phyloP scores from a whole-genome alignment of 2,113 vertebrate genomes.

The Tupaia tana region DNA sequence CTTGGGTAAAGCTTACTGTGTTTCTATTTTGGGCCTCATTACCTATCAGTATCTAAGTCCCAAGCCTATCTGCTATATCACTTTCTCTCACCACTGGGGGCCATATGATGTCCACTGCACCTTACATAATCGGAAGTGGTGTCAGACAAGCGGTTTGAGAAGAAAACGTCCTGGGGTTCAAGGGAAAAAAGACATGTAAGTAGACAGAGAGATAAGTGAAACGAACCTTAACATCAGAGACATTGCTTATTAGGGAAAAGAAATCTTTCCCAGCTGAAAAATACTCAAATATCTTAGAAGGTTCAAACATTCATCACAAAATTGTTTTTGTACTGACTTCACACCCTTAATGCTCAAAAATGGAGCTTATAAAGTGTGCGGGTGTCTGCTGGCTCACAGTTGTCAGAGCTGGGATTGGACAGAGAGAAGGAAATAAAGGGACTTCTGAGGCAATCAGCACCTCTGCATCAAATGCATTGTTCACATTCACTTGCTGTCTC shows the following conservation, averaged over 20 bases:
- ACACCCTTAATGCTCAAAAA: not conserved
- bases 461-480: not conserved
- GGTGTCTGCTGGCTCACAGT: not conserved
- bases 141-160: not conserved
- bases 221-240: not conserved
- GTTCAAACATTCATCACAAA: not conserved
- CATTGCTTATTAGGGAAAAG: not conserved
- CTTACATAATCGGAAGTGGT: not conserved
- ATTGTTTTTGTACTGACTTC: not conserved
- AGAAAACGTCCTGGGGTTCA: not conserved
- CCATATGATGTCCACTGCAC: not conserved
- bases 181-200: not conserved
- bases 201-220: not conserved
- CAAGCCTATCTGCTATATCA: no score
- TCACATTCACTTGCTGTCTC: slow-evolving; percentile 14
- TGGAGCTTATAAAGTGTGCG: not conserved
- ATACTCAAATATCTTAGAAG: not conserved
- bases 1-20: no score
- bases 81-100: not conserved
- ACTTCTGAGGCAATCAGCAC: not conserved
- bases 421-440: not conserved
- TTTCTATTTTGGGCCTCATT: no score
- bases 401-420: not conserved
- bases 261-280: not conserved
- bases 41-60: no score